Conservation (phyloP, 1,140 invertebrate species). For the Paraescarpia echinospica region DNA sequence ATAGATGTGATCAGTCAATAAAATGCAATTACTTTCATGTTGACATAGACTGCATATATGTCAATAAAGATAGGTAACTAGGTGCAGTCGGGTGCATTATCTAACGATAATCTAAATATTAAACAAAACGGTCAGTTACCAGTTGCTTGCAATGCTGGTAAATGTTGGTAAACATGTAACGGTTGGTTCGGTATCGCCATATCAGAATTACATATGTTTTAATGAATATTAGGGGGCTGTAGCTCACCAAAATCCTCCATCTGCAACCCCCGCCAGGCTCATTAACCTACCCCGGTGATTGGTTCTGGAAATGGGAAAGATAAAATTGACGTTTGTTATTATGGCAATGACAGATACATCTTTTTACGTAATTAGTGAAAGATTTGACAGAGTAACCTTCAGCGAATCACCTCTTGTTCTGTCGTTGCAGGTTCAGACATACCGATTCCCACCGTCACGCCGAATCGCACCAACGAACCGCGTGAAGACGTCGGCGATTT, state of each 20-base stretch:
- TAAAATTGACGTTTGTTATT: no score
- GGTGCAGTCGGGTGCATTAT: background rate
- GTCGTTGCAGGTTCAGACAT: background rate
- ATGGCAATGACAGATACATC: no score
- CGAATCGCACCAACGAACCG: background rate
- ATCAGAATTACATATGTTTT: background rate
- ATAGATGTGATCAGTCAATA: no score
- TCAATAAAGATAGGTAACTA: background rate
- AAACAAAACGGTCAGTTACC: background rate
- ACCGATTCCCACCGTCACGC: background rate
- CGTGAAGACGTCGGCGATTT: background rate
- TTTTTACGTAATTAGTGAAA: background rate
- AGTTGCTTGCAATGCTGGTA: background rate
- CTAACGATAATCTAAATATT: background rate
- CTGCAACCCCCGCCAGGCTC: no score
- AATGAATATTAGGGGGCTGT: no score
- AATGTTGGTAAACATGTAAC: background rate
- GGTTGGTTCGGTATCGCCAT: background rate
- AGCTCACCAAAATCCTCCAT: no score
- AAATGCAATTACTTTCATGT: no score
- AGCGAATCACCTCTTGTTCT: background rate
- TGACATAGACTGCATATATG: no score
- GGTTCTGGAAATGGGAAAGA: no score
- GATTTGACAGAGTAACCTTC: background rate
- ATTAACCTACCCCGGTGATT: no score